Evolutionary conservation across 2,797 vertebrate genomes (phyloP).

Genomic region (Ceryle rudis): DNA sequence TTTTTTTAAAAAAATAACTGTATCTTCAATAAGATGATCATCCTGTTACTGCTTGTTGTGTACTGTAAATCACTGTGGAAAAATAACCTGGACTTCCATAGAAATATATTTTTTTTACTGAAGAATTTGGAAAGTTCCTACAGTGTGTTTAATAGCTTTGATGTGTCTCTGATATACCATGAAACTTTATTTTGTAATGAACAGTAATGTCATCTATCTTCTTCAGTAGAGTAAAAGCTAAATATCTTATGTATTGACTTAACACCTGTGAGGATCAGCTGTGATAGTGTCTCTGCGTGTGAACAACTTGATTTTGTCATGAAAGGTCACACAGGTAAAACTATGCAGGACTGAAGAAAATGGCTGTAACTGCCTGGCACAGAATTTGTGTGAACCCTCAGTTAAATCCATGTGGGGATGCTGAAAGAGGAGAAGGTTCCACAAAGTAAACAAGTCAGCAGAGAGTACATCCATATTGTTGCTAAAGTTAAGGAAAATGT

Average conservation of each 20-base stretch:
- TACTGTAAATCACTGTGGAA: background rate
- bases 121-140: background rate
- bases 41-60: background rate
- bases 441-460: background rate
- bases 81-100: background rate
- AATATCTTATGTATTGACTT: background rate
- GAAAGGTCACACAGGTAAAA: background rate
- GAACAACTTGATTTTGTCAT: background rate
- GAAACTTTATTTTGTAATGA: background rate
- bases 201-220: background rate
- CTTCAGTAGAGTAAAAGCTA: background rate
- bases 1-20: background rate
- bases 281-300: background rate
- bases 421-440: background rate
- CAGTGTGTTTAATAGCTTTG: background rate
- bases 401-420: background rate
- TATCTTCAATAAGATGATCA: background rate
- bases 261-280: background rate
- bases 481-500: background rate
- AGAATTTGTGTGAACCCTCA: background rate
- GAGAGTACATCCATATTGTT: background rate
- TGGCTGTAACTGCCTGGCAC: background rate
- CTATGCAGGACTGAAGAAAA: background rate
- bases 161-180: background rate
- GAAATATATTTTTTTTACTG: background rate